These are phyloP conservation scores for Gymnarchus niloticus DNA, from an alignment of 2,113 vertebrate species.

Conservation along the genomic window DNA sequence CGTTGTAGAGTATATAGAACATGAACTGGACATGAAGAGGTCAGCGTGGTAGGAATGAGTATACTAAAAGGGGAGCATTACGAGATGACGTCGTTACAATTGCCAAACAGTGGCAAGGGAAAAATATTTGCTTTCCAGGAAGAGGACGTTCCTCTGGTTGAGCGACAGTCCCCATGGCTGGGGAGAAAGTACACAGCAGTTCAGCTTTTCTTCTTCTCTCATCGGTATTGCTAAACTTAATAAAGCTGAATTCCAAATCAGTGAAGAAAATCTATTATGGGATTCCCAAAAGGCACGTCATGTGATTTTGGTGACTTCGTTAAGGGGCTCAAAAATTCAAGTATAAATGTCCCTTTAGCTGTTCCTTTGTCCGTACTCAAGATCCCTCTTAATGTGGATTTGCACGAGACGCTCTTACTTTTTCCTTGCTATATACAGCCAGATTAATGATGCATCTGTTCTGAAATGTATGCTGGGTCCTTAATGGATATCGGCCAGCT, in stretches of 20 bases:
- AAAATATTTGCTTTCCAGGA: slow-evolving; percentile 36
- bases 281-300: neutral
- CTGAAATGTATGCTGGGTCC: too few species aligned
- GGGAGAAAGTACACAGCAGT: neutral
- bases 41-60: neutral
- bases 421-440: too few species aligned
- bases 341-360: neutral
- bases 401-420: too few species aligned
- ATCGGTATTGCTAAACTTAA: neutral
- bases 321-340: neutral
- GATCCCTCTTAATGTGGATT: too few species aligned
- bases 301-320: neutral
- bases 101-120: neutral
- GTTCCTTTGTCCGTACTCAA: neutral
- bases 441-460: too few species aligned
- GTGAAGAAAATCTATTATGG: neutral
- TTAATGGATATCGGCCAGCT: neutral
- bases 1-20: neutral
- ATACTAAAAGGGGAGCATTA: neutral
- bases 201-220: too few species aligned
- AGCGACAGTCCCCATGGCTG: slow-evolving; percentile 8
- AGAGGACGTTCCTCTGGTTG: slow-evolving; percentile 14
- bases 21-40: neutral
- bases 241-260: neutral
- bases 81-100: neutral